Evolutionary conservation across 2,113 vertebrate species (phyloP).

Genomic region (Xiphorhynchus elegans): DNA sequence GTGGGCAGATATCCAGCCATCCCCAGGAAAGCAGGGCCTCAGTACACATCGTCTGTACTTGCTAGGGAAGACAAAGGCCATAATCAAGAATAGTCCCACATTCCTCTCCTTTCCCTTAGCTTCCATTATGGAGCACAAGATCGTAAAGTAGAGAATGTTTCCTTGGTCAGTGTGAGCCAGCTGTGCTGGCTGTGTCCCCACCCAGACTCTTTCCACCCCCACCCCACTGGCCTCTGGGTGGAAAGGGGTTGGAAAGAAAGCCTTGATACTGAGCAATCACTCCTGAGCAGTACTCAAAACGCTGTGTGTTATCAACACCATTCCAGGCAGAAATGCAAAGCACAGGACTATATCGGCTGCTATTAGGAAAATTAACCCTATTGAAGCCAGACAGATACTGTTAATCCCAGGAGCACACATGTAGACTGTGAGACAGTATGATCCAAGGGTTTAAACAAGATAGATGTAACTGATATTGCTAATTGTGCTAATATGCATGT

Average conservation of each 20-base stretch:
- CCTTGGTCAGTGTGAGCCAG: background rate
- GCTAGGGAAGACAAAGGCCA: background rate
- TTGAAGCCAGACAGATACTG: background rate
- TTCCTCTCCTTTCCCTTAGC: background rate
- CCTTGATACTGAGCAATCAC: background rate
- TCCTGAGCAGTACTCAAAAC: background rate
- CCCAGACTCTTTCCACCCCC: accelerated
- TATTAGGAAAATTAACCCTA: background rate
- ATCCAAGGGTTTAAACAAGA: background rate
- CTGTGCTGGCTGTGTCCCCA: background rate
- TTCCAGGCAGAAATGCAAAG: background rate
- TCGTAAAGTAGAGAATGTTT: background rate
- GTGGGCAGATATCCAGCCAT: background rate
- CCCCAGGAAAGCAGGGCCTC: background rate
- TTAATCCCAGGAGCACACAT: background rate
- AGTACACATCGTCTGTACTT: accelerated
- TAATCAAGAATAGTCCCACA: accelerated
- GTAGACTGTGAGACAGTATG: background rate
- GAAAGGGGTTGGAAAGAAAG: background rate
- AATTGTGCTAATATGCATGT: background rate
- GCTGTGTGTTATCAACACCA: background rate
- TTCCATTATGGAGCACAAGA: background rate
- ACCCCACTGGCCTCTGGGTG: background rate
- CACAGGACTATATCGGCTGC: accelerated
- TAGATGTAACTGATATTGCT: background rate